Percentiles rank a stretch among this genome's conserved stretches.
These are phyloP conservation scores for Atlantisia rogersi DNA, from an alignment of 2,113 vertebrate genomes.

Conservation along the genomic window DNA sequence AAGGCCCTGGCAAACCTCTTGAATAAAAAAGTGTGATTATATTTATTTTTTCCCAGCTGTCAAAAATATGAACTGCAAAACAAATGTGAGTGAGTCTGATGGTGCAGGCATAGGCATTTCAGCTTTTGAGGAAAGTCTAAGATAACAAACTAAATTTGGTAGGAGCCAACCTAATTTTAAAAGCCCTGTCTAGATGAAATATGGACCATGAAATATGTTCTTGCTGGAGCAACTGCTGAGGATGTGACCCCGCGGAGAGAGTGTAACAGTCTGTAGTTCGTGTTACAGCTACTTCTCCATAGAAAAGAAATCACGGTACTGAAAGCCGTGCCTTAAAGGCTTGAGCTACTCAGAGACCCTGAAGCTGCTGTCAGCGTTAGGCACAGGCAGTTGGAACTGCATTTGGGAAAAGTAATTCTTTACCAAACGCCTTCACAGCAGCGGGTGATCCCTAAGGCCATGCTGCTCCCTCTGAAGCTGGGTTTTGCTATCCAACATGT, in stretches of 20 bases:
- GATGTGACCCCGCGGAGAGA: neutral
- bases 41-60: neutral
- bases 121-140: neutral
- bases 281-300: neutral
- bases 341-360: neutral
- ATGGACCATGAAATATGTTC: neutral
- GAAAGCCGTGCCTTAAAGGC: neutral
- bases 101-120: neutral
- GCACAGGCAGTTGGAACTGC: neutral
- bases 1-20: neutral
- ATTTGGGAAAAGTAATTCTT: neutral
- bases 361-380: neutral
- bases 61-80: neutral
- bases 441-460: rapidly evolving
- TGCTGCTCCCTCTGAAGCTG: neutral
- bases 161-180: neutral
- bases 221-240: slow-evolving; percentile 9
- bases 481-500: neutral
- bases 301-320: neutral
- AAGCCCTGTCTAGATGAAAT: slow-evolving; percentile 31
- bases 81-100: neutral
- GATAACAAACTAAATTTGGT: neutral
- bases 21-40: neutral
- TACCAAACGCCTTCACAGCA: neutral
- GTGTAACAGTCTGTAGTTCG: neutral